Evolutionary conservation across 2,113 vertebrate species (phyloP), one percentile per base, ranked within the genome.

Genomic region (Motacilla alba): DNA sequence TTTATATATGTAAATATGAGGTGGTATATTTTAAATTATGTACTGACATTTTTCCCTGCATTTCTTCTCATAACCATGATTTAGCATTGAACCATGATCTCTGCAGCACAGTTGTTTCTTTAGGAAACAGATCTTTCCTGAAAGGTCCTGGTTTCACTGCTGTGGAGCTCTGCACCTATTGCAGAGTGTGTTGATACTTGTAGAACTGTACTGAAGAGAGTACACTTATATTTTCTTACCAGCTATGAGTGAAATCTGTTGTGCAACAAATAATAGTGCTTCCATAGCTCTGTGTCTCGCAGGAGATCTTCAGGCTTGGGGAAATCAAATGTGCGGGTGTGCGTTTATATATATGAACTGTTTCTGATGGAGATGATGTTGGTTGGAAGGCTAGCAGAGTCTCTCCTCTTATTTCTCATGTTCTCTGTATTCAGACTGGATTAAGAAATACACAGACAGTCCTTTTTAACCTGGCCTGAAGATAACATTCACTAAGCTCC

Each of bases 11-110:
- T 26, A 26, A 24, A 14, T 47, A 5, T 27, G 41, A 78, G 3
- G 22, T 33, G 9, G 3, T 55, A 9, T 47, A 53, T 62, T 89
- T 87, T 44, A 60, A 69, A 58, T 60, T 26, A 16, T 3, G 3
- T n/a, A 22, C 11, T 0, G 2, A 31, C 23, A 23, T 81, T 78
- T 78, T 50, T 0, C 33, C 4, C 4, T 55, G 14, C 12, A 6
- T 70, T 84, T 84, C 39, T 74, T 87, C 26, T 84, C 26, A 16
- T 63, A 58, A 50, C 10, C 13, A 2, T 70, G 14, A n/a, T 77
- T 86, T 72, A 62, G 24, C 47, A 17, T 84, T 82, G 70, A 90
- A 14, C 26, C 18, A 8, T 67, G 59, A 55, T 70, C 20, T 78
- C 46, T 56, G 41, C 17, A 60, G 39, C 39, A 46, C 43, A 35